Base-by-base conservation (phyloP, 2,113 vertebrate species). In the Lophius piscatorius region DNA sequence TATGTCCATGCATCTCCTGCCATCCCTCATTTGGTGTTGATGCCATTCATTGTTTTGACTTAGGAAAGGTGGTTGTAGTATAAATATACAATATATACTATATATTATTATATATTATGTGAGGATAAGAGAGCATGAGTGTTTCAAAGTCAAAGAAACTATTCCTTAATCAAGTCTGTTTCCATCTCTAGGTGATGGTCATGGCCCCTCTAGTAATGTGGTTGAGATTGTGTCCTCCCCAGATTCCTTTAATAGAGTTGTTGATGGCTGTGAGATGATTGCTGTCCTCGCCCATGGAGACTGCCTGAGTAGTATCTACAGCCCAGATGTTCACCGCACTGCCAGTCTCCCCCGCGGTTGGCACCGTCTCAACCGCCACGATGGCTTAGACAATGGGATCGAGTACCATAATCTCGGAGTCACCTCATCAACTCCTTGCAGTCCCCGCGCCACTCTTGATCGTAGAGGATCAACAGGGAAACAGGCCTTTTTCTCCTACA, bases 261-360 rank as follows among this genome's bases (percentile, higher is more conserved):
- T 94, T 45, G 95, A 98, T 44, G 96, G 96, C 12, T 97, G 95
- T 73, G 96, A 98, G 83, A 91, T 92, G 87, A 63, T 86, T 0
- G 31, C 63, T 22, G 55, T 82, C 4, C 80, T 87, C 0, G 0
- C 66, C 20, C 79, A 89, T 46, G 83, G 81, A 63, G 84, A 87
- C 17, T 75, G 69, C 41, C 84, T 93, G 55, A 91, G 85, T 36
- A 87, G 90, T 0, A 17, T 88, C 66, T 91, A 91, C 71, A 85
- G 87, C 46, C 74, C 56, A 63, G 94, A 91, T 0, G 72, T 88
- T 70, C 78, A 93, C 12, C 94, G 91, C 47, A 94, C 88, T 0
- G 88, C 92, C 52, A 97, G 94, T 78, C 92, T 97, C 0, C 93
- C 94, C 2, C 89, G 90, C 4, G 93, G 88, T 0, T 87, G 93